These are phyloP conservation scores for Penaeus vannamei DNA, from an alignment of 1,140 invertebrate species.

Conservation along the genomic window DNA sequence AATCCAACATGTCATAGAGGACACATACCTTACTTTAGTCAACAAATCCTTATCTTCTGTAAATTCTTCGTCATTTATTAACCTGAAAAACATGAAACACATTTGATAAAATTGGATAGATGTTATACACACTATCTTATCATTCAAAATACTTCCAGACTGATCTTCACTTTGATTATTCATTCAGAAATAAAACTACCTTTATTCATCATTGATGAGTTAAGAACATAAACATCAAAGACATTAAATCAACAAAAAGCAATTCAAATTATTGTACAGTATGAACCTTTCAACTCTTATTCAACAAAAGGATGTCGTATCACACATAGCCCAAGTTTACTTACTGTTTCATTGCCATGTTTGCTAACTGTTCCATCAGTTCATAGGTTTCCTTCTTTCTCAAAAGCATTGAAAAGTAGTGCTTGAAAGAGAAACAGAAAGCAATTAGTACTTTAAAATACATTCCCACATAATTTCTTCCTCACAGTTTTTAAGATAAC, in stretches of 20 bases:
- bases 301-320: conserved; percentile 70
- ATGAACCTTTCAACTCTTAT: conserved; percentile 63
- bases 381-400: conserved; percentile 89
- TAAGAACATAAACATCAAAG: neutral
- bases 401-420: conserved; percentile 92
- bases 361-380: conserved; percentile 94
- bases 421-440: conserved; percentile 73
- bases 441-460: conserved; percentile 17
- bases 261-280: conserved; percentile 66
- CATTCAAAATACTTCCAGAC: too few species aligned
- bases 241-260: neutral
- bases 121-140: too few species aligned
- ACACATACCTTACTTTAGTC: conserved; percentile 81
- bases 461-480: neutral
- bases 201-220: too few species aligned
- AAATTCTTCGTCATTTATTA: conserved; percentile 91
- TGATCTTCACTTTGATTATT: too few species aligned
- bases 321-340: conserved; percentile 68
- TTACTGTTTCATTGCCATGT: conserved; percentile 96
- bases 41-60: conserved; percentile 87
- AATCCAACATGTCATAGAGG: neutral
- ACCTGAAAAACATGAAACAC: conserved; percentile 66
- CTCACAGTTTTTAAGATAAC: too few species aligned
- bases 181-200: too few species aligned
- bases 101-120: conserved; percentile 68